Conservation (phyloP, 2,113 vertebrate species). For the Psilopogon haemacephalus region DNA sequence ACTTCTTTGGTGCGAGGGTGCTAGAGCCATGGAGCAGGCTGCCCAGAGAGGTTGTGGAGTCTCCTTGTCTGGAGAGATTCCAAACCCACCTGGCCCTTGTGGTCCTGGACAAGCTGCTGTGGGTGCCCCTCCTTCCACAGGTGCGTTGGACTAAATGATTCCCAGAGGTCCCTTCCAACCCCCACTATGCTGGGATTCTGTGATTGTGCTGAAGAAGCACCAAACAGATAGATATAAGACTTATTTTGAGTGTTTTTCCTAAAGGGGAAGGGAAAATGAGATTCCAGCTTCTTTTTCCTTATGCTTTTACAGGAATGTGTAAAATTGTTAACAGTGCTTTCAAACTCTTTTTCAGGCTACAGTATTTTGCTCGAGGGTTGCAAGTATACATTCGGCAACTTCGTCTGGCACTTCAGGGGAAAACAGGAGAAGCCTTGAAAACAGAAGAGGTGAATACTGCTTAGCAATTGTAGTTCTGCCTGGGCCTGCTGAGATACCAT, state of each 20-base stretch:
- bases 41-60: too few relatives aligned
- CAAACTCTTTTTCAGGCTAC: constrained; percentile 80
- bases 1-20: too few relatives aligned
- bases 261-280: not conserved
- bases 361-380: constrained; percentile 95
- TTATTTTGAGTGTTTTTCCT: not conserved
- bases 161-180: too few relatives aligned
- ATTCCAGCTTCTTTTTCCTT: not conserved
- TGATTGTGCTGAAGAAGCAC: not conserved
- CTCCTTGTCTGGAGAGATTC: too few relatives aligned
- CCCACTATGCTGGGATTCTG: too few relatives aligned
- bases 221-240: not conserved
- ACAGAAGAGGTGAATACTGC: constrained; percentile 89
- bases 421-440: constrained; percentile 95
- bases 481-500: not conserved
- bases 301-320: not conserved
- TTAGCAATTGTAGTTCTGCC: not conserved
- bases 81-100: too few relatives aligned
- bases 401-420: constrained; percentile 94
- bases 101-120: too few relatives aligned
- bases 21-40: too few relatives aligned
- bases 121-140: too few relatives aligned
- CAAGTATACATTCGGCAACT: constrained; percentile 98
- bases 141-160: too few relatives aligned
- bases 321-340: not conserved